Base-by-base conservation (phyloP, 2,113 vertebrate genomes). In the Forbesichthys agassizii region DNA sequence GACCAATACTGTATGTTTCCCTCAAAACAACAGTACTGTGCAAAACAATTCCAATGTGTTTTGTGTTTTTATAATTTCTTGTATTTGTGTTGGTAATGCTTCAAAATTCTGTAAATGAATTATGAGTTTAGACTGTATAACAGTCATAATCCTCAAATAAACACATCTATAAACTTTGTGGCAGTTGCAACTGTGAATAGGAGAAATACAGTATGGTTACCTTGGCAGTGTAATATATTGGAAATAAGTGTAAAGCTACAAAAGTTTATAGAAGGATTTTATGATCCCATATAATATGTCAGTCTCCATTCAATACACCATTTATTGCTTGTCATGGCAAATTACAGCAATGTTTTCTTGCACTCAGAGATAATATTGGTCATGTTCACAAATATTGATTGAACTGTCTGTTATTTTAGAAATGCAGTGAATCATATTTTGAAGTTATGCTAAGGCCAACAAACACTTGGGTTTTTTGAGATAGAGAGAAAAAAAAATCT, bases 1-100 rank as follows among this genome's bases (percentile, higher is more conserved):
- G 36, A 42, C 36, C 36, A 42, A 42, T 42, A 27, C 27, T 27
- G 27, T 27, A 27, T 27, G 5, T 42, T 42, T 42, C 13, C 56
- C 63, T 73, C 74, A 78, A 81, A 72, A 70, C 67, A 36, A 70
- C 69, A 51, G 54, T 76, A 83, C 73, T 74, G 78, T 46, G 42
- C 60, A 68, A 71, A 60, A 61, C 27, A 75, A 14, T 52, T 1
- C 11, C 3, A 75, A 66, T 71, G 77, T 73, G 75, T 74, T 42
- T 42, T 42, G 36, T 51, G 10, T 51, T 51, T 51, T 51, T 74
- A 69, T 69, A 27, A 27, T 27, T 27, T 27, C 27, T 3, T 27
- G 27, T 27, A 27, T 27, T 27, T 27, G 27, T 27, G 27, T 27
- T 27, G 27, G 27, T 27, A 27, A 27, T 27, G 27, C 27, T 42